Conservation (phyloP, 2,113 vertebrate genomes). For the Albula goreensis region DNA sequence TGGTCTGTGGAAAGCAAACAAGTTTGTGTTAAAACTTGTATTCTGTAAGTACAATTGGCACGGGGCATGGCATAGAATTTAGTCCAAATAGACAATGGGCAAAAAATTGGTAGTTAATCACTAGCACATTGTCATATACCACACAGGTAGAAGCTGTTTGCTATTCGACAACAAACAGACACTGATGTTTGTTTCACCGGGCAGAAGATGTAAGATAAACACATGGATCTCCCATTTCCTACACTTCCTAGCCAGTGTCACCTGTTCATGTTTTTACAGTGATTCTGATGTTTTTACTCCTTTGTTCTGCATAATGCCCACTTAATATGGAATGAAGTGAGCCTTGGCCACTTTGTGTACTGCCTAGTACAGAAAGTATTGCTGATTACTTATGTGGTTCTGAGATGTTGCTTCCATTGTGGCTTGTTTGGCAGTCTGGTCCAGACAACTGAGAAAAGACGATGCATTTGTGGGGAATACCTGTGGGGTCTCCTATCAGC, state of each 20-base stretch:
- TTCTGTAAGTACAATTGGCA: background rate
- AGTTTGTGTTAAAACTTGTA: background rate
- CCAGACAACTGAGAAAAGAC: background rate
- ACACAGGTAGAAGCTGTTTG: background rate
- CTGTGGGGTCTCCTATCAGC: slow-evolving; percentile 16
- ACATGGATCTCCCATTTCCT: background rate
- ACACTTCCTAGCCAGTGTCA: background rate
- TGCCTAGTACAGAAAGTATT: background rate
- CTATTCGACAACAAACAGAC: background rate
- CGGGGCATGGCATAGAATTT: background rate
- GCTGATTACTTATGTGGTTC: background rate
- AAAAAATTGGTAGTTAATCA: background rate
- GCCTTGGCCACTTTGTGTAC: background rate
- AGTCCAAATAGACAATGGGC: background rate
- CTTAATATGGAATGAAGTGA: background rate
- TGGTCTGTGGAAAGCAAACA: background rate
- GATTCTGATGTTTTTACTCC: background rate
- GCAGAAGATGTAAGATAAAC: background rate
- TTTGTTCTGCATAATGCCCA: background rate
- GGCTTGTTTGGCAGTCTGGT: background rate
- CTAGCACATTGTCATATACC: background rate
- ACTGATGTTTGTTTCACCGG: background rate
- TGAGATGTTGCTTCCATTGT: background rate
- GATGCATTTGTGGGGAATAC: background rate
- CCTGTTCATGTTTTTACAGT: background rate